Evolutionary conservation across 2,888 invertebrate species (phyloP), one percentile per base, ranked within the genome.

Genomic region (Siphonodentalium dalli): DNA sequence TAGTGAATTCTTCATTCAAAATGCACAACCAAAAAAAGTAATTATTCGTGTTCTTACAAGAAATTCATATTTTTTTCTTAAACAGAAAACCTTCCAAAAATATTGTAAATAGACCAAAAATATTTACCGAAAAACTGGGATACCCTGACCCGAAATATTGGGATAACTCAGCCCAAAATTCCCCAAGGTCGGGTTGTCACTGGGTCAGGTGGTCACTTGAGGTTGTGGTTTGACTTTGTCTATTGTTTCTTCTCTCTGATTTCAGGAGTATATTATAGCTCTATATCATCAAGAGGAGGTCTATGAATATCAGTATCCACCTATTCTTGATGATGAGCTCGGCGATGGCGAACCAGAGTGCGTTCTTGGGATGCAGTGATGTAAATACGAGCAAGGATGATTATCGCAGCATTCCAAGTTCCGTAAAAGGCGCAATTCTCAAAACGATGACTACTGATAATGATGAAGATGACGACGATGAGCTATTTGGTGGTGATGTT

Each of bases 261-360:
- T 68, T 40, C 66, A 72, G 72, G 68, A 66, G 41, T 72, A 71
- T 48, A 63, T 71, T 28, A 57, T 60, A 34, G 67, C 68, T 13
- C 40, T 72, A 34, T 68, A 68, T 41, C 53, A 65, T 23, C 69
- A 70, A 20, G 53, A 53, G 23, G 68, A 71, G 37, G 45, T 27
- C 11, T 61, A 64, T 33, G 46, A 54, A 15, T 54, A 71, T 20
- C 57, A 54, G 29, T 67, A 62, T 50, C 66, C 64, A 8, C 31
- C 55, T 8, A 35, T 50, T 18, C 42, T 58, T n/a, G 45, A 48
- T 20, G 27, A 27, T 6, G 57, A 63, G 15, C 39, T 68, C n/a
- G 44, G 58, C 9, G 43, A 61, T 44, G 48, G 52, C 18, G 52
- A 55, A 26, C 61, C 43, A 63, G 26, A 38, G 63, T 35, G 64